Conservation (phyloP, 2,113 vertebrate genomes). For the Plestiodon gilberti region DNA sequence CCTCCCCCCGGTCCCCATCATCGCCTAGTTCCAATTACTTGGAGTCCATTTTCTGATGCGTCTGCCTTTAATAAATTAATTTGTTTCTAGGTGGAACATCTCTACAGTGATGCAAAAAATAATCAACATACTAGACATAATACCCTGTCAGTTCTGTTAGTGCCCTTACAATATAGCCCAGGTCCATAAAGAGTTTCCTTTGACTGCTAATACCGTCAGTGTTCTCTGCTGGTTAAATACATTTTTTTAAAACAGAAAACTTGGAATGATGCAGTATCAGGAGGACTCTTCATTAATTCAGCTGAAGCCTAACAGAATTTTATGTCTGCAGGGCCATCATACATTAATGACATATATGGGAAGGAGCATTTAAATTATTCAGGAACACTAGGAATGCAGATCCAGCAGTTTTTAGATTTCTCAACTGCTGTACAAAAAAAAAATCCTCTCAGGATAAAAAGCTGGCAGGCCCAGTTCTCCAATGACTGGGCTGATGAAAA, state of each 20-base stretch:
- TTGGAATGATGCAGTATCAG: conserved; percentile 13
- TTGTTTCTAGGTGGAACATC: not conserved
- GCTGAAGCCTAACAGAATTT: conserved; percentile 40
- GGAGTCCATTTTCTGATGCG: not conserved
- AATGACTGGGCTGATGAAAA: not conserved
- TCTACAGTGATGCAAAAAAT: not conserved
- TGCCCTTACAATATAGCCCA: not conserved
- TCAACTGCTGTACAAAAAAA: not conserved
- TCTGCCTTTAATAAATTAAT: not conserved
- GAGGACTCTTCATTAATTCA: conserved; percentile 56
- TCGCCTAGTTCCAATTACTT: not conserved
- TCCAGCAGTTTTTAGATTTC: conserved; percentile 31
- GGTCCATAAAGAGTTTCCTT: not conserved
- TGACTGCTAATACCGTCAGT: not conserved
- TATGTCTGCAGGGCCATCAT: not conserved
- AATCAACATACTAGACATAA: not conserved
- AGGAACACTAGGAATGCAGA: conserved; percentile 29
- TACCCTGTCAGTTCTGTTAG: not conserved
- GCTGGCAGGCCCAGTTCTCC: not conserved
- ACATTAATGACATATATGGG: conserved; percentile 35
- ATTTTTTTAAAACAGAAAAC: conserved; percentile 10
- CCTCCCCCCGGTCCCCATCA: too few species aligned
- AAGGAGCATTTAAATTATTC: conserved; percentile 54
- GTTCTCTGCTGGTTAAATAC: not conserved
- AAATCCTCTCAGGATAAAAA: not conserved